Conservation (phyloP, 2,113 vertebrate genomes). For the Nycticorax nycticorax region DNA sequence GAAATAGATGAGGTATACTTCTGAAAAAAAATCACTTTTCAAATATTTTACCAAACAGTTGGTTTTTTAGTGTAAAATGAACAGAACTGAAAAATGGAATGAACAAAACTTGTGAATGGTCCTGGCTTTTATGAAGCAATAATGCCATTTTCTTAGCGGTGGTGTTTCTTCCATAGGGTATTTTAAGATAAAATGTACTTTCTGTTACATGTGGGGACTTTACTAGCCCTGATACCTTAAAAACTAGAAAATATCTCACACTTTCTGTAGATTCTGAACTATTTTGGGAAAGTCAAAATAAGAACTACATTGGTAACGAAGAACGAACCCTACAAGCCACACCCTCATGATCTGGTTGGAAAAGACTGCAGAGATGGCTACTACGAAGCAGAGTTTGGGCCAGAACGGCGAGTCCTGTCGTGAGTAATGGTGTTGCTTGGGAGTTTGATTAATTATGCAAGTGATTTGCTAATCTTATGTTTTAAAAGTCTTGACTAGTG, state of each 20-base stretch:
- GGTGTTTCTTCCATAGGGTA: not conserved
- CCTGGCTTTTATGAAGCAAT: not conserved
- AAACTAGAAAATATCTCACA: not conserved
- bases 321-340: slow-evolving; percentile 92
- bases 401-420: slow-evolving; percentile 91
- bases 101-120: not conserved
- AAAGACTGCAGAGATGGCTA: slow-evolving; percentile 96
- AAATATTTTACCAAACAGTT: not conserved
- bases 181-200: not conserved
- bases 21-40: not conserved
- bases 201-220: not conserved
- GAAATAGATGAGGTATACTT: not conserved
- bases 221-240: not conserved
- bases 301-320: slow-evolving; percentile 93
- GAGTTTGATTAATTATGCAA: not conserved
- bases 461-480: not conserved
- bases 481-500: not conserved
- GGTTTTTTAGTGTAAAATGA: not conserved
- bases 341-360: slow-evolving; percentile 96
- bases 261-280: slow-evolving; percentile 85
- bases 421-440: slow-evolving; percentile 75
- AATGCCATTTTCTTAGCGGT: not conserved
- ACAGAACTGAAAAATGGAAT: not conserved
- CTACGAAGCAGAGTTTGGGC: slow-evolving; percentile 95
- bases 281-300: slow-evolving; percentile 89